Base-by-base conservation (phyloP, 2,888 invertebrate species). In the Plebejus melissa region DNA sequence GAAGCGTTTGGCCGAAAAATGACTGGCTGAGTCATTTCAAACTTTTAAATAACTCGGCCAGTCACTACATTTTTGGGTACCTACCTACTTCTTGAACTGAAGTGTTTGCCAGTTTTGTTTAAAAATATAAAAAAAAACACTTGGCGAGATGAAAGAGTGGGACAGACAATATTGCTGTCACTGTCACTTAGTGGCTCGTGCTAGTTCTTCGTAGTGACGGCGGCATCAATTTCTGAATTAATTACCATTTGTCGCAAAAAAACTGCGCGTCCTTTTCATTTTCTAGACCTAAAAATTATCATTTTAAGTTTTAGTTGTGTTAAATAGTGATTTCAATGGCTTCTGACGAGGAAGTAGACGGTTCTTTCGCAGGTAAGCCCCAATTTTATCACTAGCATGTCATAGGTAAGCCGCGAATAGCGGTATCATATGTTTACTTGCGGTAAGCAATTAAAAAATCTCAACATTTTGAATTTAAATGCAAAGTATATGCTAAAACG, bases 311-410 rank as follows among this genome's bases (percentile, higher is more conserved):
- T 82, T 82, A 81, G 82, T 90, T 89, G 90, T 90, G 86, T 84
- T 86, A 84, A 86, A 88, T 86, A 86, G 86, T 89, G 83, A 82
- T 87, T 84, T 88, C 90, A 90, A 97, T 97, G 97, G 97, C 97
- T 91, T 97, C 97, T 80, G 97, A 97, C 86, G 97, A 97, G 87
- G 97, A 97, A 93, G 96, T 97, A 88, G 97, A 97, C 85, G 97
- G 97, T 88, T 96, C 96, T 89, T 96, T 96, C 88, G 97, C 96
- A 94, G 97, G 97, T 97, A 94, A 96, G 92, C 85, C 84, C 86
- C 82, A 87, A 87, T 91, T 90, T 89, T 86, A 86, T 89, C 83
- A 80, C 81, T 91, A 93, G 93, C 90, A 91, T 93, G 93, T 93
- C 93, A 92, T 94, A 94, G 93, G 91, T 91, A 94, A 94, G 91